These are phyloP conservation scores for Lethenteron reissneri DNA, from an alignment of 2,113 vertebrate genomes.

Conservation along the genomic window DNA sequence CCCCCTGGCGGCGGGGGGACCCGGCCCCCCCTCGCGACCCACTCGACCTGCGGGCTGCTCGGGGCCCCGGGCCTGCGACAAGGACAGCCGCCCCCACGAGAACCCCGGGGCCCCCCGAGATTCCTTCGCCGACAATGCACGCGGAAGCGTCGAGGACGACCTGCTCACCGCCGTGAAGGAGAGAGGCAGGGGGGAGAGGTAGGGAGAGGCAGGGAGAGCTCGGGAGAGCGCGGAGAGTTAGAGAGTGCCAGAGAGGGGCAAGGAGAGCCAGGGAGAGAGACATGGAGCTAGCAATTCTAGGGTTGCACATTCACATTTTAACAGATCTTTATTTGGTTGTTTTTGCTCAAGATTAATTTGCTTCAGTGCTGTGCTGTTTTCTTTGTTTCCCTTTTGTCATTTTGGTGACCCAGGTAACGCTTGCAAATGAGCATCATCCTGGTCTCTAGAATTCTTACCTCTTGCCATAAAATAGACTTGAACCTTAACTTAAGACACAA, in stretches of 20 bases:
- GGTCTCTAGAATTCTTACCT: constrained; percentile 5
- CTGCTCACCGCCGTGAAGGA: neutral
- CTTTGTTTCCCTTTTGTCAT: constrained; percentile 1
- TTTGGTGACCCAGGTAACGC: neutral
- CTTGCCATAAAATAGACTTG: neutral
- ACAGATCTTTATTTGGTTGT: neutral
- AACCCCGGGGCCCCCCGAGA: neutral
- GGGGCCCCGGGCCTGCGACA: neutral
- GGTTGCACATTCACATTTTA: too few species aligned
- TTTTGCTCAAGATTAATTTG: neutral
- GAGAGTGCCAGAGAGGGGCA: neutral
- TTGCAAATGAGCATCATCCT: neutral
- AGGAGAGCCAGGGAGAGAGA: neutral
- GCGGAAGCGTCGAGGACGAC: neutral
- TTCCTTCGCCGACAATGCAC: neutral
- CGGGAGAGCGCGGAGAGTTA: neutral
- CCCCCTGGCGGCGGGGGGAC: constrained; percentile 43
- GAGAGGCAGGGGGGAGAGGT: neutral
- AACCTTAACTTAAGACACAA: too few species aligned
- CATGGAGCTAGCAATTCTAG: neutral
- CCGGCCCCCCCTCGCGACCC: constrained; percentile 63
- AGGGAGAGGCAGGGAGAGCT: too few species aligned
- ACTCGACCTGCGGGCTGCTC: constrained; percentile 41
- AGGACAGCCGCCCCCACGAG: too few species aligned
- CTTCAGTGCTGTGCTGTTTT: neutral